These are phyloP conservation scores for Vulpes ferrilata DNA, from an alignment of 2,113 vertebrate genomes.

Conservation along the genomic window DNA sequence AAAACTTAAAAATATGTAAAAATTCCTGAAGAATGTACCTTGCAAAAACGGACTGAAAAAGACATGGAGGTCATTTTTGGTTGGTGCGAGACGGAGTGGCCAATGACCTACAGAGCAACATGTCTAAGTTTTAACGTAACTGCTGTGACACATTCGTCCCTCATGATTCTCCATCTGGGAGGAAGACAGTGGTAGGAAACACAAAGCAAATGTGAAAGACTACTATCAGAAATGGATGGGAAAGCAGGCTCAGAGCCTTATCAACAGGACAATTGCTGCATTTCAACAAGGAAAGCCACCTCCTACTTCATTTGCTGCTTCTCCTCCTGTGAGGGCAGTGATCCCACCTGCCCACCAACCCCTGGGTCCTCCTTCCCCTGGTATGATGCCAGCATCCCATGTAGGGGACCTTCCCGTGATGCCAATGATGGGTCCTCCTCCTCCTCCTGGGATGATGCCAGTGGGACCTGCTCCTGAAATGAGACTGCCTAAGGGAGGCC, in stretches of 20 bases:
- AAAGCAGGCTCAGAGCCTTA: not conserved
- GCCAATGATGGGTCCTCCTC: not conserved
- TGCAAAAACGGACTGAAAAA: constrained; percentile 11
- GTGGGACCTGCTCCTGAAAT: not conserved
- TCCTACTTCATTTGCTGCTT: not conserved
- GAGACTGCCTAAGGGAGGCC: not conserved
- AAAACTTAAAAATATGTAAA: constrained; percentile 24
- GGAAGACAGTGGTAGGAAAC: not conserved
- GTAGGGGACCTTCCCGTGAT: not conserved
- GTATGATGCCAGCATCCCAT: not conserved
- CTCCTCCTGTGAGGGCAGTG: not conserved
- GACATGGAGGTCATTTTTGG: not conserved
- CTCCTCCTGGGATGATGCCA: not conserved
- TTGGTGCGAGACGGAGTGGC: not conserved
- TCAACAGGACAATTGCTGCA: not conserved
- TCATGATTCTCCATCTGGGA: not conserved
- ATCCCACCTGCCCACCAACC: not conserved
- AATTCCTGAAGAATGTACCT: not conserved
- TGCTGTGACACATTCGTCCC: not conserved
- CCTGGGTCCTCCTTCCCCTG: not conserved
- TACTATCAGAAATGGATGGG: not conserved
- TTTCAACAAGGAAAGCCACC: not conserved
- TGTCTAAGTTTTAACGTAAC: not conserved
- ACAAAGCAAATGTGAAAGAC: not conserved
- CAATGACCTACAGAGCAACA: not conserved